Base-by-base conservation (phyloP, 2,888 invertebrate genomes). In the Coleophora flavipennella region DNA sequence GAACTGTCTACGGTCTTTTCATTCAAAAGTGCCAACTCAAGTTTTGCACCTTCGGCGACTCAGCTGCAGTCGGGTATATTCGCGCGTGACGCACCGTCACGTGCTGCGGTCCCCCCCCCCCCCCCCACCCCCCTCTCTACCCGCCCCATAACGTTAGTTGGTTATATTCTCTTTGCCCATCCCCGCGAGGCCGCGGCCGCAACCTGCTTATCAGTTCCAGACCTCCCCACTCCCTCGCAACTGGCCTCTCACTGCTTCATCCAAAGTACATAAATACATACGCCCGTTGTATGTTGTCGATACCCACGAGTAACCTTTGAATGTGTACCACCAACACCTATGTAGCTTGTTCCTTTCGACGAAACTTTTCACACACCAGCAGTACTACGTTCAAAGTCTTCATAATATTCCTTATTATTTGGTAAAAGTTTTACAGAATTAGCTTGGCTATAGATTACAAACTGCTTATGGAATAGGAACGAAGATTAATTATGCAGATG, bases 41-140 rank as follows among this genome's bases (percentile, higher is more conserved):
- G 29, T 13, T 45, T 44, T 46, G 55, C 47, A 66, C 58, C 59
- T 59, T 48, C 53, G 57, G 53, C 51, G 60, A 57, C 58, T 48
- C 53, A 56, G 53, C 51, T 61, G 58, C 58, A 59, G 53, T 57
- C 55, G 58, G 55, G 48, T 45, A 49, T 44, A 49, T 48, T 54
- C 57, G 56, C 44, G 54, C 62, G 68, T 70, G 70, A 67, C 68
- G 59, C 50, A 48, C 50, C 52, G 67, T 67, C 74, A 72, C 67
- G 70, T 69, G 67, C 50, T 61, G 42, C 38, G 48, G 51, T 42
- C 45, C 44, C 46, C 44, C 51, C 40, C 44, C 41, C 41, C 43
- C 44, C 51, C 26, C 37, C 40, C 41, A 41, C 37, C 40, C 40
- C 13, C 36, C 39, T 29, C 42, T 8, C 38, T 38, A 35, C 39